phyloP scores from a whole-genome alignment of 2,888 invertebrate species.

The Limnephilus auricula region DNA sequence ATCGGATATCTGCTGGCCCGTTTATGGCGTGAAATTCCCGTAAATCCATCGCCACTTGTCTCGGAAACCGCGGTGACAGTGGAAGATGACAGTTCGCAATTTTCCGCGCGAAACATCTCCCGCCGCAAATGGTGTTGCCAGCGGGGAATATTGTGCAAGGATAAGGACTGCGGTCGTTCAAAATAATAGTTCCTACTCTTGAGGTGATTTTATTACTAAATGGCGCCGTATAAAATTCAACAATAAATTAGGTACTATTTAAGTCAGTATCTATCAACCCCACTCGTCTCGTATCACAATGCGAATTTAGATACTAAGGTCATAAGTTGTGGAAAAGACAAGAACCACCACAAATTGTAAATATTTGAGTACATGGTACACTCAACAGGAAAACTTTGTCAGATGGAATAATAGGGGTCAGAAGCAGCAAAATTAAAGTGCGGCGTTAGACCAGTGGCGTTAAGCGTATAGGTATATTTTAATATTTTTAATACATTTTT shows the following conservation, averaged over 20 bases:
- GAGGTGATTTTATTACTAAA: not conserved
- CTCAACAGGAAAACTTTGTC: too few relatives aligned
- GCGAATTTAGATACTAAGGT: too few relatives aligned
- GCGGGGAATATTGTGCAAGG: not conserved
- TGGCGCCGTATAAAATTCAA: not conserved
- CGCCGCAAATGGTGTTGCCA: not conserved
- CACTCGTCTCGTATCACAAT: not conserved
- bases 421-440: too few relatives aligned
- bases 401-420: too few relatives aligned
- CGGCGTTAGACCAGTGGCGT: too few relatives aligned
- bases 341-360: too few relatives aligned
- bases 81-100: not conserved
- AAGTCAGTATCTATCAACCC: not conserved
- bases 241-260: not conserved
- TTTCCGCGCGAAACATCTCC: not conserved
- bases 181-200: not conserved
- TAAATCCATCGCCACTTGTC: constrained; percentile 34
- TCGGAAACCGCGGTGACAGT: not conserved
- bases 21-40: not conserved
- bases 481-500: too few relatives aligned
- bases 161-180: not conserved
- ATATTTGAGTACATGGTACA: too few relatives aligned
- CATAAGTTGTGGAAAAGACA: too few relatives aligned
- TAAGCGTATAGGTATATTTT: too few relatives aligned
- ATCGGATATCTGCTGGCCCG: constrained; percentile 22